These are phyloP conservation scores for Phyllostomus hastatus DNA, from an alignment of 2,113 vertebrate species.

Conservation along the genomic window DNA sequence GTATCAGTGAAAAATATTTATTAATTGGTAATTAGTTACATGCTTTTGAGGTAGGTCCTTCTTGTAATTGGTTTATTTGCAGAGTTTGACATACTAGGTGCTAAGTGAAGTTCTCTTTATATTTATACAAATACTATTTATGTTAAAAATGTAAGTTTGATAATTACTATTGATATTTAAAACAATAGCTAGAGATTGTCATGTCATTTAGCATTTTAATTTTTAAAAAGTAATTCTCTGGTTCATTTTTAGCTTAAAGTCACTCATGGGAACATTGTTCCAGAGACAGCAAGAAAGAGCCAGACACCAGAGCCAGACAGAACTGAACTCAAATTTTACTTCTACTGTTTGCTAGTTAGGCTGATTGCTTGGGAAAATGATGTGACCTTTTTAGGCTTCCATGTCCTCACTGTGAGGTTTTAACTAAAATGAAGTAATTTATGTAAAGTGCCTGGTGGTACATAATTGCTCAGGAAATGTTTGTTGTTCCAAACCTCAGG, in stretches of 20 bases:
- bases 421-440: not conserved
- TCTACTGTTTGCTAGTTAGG: not conserved
- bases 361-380: not conserved
- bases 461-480: not conserved
- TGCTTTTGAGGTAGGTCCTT: not conserved
- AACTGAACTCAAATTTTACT: not conserved
- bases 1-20: not conserved
- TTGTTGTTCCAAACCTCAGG: not conserved
- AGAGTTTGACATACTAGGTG: not conserved
- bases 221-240: not conserved
- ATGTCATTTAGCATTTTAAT: not conserved
- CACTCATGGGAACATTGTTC: not conserved
- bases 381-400: conserved; percentile 7
- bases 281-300: not conserved
- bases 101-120: not conserved
- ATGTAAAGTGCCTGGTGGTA: not conserved
- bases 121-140: conserved; percentile 5
- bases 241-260: conserved; percentile 38
- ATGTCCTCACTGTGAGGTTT: conserved; percentile 34
- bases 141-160: not conserved
- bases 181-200: not conserved
- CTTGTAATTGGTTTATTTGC: not conserved
- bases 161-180: not conserved
- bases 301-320: not conserved
- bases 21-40: not conserved